Conservation (phyloP, 2,797 vertebrate genomes). For the Hypotaenidia okinawae region DNA sequence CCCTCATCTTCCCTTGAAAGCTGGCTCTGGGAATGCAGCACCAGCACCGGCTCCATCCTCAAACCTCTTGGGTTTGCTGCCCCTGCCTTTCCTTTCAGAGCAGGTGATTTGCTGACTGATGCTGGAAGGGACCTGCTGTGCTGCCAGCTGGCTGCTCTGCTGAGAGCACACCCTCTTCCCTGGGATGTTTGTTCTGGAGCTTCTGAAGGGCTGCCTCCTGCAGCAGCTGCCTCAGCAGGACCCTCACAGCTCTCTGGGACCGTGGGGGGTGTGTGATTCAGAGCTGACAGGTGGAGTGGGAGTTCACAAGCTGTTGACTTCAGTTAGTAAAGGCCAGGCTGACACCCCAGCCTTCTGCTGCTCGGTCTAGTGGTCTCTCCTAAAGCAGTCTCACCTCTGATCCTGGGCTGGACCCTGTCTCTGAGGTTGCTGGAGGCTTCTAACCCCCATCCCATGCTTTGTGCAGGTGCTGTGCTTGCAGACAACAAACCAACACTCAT, state of each 20-base stretch:
- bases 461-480: neutral
- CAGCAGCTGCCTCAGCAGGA: neutral
- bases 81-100: neutral
- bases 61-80: neutral
- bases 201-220: neutral
- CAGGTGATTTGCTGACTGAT: neutral
- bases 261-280: neutral
- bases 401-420: neutral
- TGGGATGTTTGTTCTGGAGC: neutral
- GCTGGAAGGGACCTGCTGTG: neutral
- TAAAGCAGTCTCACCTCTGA: neutral
- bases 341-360: neutral
- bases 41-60: neutral
- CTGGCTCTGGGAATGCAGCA: neutral
- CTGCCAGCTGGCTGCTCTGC: neutral
- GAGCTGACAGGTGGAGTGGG: neutral
- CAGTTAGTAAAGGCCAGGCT: neutral
- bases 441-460: neutral
- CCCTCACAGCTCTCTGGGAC: neutral
- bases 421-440: neutral
- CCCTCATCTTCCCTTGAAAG: neutral
- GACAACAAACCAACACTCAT: neutral
- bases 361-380: neutral
- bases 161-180: neutral
- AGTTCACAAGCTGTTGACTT: neutral